Base-by-base conservation (phyloP, 2,888 invertebrate species). In the Cephonodes hylas region DNA sequence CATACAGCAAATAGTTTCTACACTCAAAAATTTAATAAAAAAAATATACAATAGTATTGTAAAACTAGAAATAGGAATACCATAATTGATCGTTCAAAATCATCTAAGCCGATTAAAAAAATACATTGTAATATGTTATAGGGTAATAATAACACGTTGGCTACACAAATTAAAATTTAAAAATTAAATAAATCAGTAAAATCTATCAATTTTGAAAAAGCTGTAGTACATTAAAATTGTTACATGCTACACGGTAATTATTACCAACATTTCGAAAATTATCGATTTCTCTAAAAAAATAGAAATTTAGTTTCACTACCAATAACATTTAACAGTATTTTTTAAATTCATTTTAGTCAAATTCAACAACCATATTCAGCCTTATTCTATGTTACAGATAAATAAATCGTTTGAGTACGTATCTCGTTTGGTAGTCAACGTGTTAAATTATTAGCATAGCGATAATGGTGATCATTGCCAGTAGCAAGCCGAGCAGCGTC, bases 401-500 rank as follows among this genome's bases (percentile, higher is more conserved):
- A 31, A 31, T 3, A 53, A 18, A 10, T 53, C 27, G n/a, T n/a
- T n/a, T 31, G 27, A 53, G 18, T 48, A 48, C 18, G 53, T 10
- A 31, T 7, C 15, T 22, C 15, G 23, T 18, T 18, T 22, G 23
- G 22, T 53, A 62, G 64, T 62, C 25, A 62, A 62, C 46, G 66
- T 63, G 72, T 86, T 90, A 94, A 77, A 94, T 88, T 79, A 94
- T 89, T 86, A 94, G 93, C 87, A 95, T 94, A 79, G 95, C 95
- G 85, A 95, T 93, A 82, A 96, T 94, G 74, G 95, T 95, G 83
- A 96, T 91, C 77, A 96, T 93, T 81, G 96, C 96, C 86, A 96
- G 93, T 84, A 96, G 88, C 83, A 96, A 93, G 86, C 96, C 95
- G 86, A 96, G 93, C 85, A 96, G 92, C 81, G 96, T 95, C 89